phyloP scores from a whole-genome alignment of 1,140 invertebrate genomes.

The Campodea augens region DNA sequence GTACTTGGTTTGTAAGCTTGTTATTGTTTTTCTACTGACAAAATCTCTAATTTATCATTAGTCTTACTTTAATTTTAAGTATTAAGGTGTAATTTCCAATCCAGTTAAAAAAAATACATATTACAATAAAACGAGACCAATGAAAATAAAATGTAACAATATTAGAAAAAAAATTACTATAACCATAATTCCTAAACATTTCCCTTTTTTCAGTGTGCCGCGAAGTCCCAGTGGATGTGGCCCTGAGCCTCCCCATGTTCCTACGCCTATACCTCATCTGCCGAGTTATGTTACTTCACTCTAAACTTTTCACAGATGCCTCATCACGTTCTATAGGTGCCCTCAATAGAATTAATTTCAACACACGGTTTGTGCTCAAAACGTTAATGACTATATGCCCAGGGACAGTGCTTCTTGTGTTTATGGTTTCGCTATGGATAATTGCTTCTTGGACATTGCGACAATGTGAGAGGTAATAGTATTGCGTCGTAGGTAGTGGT shows the following conservation, averaged over 20 bases:
- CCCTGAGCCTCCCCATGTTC: conserved; percentile 97
- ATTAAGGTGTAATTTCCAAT: too few relatives aligned
- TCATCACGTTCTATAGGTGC: conserved; percentile 63
- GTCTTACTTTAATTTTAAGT: too few relatives aligned
- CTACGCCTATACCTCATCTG: conserved; percentile 96
- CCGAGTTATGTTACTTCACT: conserved; percentile 96
- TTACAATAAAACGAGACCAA: not conserved
- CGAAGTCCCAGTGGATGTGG: conserved; percentile 89
- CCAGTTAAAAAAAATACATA: too few relatives aligned
- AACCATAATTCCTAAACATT: not conserved
- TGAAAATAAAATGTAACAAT: not conserved
- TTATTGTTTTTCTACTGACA: too few relatives aligned
- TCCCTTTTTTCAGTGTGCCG: conserved; percentile 1
- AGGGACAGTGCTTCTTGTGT: conserved; percentile 90
- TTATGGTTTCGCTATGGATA: conserved; percentile 98
- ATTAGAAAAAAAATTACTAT: too few relatives aligned
- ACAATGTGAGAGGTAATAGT: conserved; percentile 88
- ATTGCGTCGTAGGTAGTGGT: not conserved
- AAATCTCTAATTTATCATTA: too few relatives aligned
- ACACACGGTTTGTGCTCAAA: conserved; percentile 81
- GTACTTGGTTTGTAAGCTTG: too few relatives aligned
- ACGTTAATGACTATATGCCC: conserved; percentile 99
- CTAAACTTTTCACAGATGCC: conserved; percentile 96
- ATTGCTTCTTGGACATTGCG: conserved; percentile 96
- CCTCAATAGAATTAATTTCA: conserved; percentile 24